Evolutionary conservation across 2,888 invertebrate genomes (phyloP).

Genomic region (Boloria selene): DNA sequence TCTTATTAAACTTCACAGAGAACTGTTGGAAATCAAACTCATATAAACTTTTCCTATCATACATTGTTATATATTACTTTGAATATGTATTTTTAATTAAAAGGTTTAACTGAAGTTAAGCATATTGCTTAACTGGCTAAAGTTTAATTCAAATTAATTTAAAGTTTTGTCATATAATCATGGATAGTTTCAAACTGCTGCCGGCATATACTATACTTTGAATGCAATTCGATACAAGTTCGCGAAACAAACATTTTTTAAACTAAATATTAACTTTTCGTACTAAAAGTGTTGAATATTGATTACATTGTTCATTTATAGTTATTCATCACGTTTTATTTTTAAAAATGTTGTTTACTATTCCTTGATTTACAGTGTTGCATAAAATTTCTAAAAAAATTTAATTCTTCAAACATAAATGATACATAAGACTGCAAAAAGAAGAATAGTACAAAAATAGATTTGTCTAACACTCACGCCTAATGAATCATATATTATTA

Average conservation of each 20-base stretch:
- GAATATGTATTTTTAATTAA: too few relatives aligned
- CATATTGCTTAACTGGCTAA: too few relatives aligned
- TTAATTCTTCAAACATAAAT: too few relatives aligned
- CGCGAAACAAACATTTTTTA: slow-evolving; percentile 11
- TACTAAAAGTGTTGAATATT: not conserved
- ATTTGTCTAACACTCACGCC: too few relatives aligned
- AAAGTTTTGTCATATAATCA: not conserved
- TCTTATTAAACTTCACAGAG: slow-evolving; percentile 11
- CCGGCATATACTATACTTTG: not conserved
- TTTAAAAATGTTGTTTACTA: too few relatives aligned
- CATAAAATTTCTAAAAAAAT: too few relatives aligned
- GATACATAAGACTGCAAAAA: too few relatives aligned
- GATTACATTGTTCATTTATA: not conserved
- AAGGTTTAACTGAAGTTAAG: too few relatives aligned
- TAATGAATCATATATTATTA: too few relatives aligned
- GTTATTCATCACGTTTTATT: not conserved
- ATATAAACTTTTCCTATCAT: not conserved
- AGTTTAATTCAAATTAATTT: not conserved
- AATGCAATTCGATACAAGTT: slow-evolving; percentile 9
- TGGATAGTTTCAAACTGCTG: not conserved
- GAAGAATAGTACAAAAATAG: too few relatives aligned
- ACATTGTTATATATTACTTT: too few relatives aligned
- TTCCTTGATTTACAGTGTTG: too few relatives aligned
- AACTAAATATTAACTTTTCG: not conserved
- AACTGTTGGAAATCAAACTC: slow-evolving; percentile 1